Evolutionary conservation across 2,797 vertebrate genomes (phyloP).

Genomic region (Crocodylus rhombifer): DNA sequence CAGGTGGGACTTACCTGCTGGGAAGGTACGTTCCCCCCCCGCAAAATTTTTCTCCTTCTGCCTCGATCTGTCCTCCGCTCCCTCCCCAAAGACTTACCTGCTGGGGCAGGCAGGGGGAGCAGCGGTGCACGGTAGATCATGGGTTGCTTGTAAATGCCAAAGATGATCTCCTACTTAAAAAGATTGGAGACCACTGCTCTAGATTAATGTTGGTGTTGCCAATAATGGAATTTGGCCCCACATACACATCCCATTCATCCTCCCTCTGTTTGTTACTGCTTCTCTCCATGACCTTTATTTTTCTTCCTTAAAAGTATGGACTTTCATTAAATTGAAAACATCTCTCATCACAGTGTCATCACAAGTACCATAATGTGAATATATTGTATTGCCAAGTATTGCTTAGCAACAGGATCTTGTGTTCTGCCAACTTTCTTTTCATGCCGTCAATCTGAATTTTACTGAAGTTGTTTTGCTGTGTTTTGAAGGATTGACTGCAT

Average conservation of each 20-base stretch:
- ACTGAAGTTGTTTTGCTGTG: slow-evolving; percentile 68
- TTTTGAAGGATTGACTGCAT: slow-evolving; percentile 72
- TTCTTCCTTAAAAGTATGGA: slow-evolving; percentile 5
- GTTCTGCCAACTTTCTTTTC: slow-evolving; percentile 80
- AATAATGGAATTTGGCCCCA: slow-evolving; percentile 36
- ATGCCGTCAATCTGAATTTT: slow-evolving; percentile 77
- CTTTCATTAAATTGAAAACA: slow-evolving; percentile 59
- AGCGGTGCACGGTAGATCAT: too few relatives aligned
- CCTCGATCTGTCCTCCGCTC: too few relatives aligned
- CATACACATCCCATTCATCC: slow-evolving; percentile 31
- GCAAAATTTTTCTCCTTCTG: too few relatives aligned
- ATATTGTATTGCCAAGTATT: slow-evolving; percentile 64
- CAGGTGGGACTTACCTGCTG: too few relatives aligned
- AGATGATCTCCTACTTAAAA: too few relatives aligned
- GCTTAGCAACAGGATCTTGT: slow-evolving; percentile 78
- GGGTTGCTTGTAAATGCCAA: too few relatives aligned
- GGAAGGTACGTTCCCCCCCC: too few relatives aligned
- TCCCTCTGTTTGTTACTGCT: slow-evolving; percentile 16
- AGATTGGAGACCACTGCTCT: background rate
- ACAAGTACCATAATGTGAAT: slow-evolving; percentile 39
- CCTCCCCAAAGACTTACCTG: too few relatives aligned
- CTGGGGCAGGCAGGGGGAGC: too few relatives aligned
- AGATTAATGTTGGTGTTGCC: slow-evolving; percentile 10
- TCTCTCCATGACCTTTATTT: background rate
- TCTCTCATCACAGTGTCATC: slow-evolving; percentile 59